phyloP scores from a whole-genome alignment of 2,888 invertebrate genomes.

The Euphydryas editha region DNA sequence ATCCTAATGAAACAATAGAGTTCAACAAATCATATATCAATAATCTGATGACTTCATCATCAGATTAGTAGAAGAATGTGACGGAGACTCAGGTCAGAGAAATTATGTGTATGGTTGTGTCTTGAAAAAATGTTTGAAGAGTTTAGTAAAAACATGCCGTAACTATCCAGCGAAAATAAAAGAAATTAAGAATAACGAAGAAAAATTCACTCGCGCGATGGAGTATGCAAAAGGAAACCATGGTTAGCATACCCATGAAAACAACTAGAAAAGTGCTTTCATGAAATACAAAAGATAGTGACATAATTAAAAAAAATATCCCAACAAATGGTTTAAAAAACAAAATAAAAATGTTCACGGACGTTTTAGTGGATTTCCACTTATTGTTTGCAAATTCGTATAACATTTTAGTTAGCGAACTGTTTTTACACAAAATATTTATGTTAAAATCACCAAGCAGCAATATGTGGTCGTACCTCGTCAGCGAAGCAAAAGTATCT shows the following conservation, averaged over 20 bases:
- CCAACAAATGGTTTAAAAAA: no score
- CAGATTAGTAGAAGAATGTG: not conserved
- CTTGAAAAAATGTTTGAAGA: conserved; percentile 8
- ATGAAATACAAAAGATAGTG: conserved; percentile 14
- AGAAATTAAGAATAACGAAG: not conserved
- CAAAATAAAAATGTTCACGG: conserved; percentile 9
- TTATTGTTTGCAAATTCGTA: no score
- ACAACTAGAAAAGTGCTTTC: conserved; percentile 5
- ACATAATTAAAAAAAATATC: no score
- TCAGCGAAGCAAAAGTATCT: no score
- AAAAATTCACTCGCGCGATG: not conserved
- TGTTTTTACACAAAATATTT: no score
- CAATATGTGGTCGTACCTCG: no score
- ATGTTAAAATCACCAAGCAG: no score
- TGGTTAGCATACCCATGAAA: conserved; percentile 22
- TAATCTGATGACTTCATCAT: not conserved
- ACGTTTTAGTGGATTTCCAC: conserved; percentile 17
- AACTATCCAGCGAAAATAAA: conserved; percentile 7
- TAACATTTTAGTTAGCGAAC: no score
- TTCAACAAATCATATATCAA: no score
- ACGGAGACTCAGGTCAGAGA: not conserved
- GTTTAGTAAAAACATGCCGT: conserved; percentile 16
- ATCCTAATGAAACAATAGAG: not conserved
- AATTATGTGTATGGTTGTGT: conserved; percentile 8
- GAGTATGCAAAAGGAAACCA: not conserved